Conservation (phyloP, 2,797 vertebrate genomes). For the Spinus olivaceus region DNA sequence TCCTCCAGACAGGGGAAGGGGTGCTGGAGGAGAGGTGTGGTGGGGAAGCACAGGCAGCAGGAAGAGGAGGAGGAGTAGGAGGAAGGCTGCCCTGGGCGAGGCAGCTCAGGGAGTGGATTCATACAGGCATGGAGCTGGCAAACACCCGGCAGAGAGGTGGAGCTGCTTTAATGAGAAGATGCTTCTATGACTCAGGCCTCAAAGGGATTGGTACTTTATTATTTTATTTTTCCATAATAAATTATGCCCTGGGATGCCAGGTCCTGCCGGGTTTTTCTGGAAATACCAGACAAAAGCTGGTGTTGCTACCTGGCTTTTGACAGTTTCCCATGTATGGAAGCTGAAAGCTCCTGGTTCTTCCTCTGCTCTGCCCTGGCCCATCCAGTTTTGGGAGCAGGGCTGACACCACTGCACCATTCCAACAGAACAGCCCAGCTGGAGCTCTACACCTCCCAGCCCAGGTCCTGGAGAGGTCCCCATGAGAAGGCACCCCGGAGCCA, state of each 20-base stretch:
- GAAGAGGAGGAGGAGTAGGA: background rate
- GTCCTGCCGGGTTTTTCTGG: slow-evolving; percentile 68
- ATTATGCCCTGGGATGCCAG: slow-evolving; percentile 71
- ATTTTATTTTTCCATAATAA: slow-evolving; percentile 79
- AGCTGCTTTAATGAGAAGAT: slow-evolving; percentile 74
- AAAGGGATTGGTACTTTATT: slow-evolving; percentile 75
- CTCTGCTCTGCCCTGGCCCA: background rate
- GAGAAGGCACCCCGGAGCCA: background rate
- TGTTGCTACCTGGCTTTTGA: slow-evolving; percentile 59
- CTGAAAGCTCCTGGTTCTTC: slow-evolving; percentile 13
- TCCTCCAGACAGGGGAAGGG: background rate
- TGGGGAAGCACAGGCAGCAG: background rate
- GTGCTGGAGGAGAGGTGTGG: background rate
- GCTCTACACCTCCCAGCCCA: background rate
- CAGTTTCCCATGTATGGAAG: slow-evolving; percentile 56
- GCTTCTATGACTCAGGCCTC: slow-evolving; percentile 74
- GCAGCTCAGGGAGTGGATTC: slow-evolving; percentile 18
- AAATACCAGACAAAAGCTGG: slow-evolving; percentile 66
- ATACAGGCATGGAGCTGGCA: slow-evolving; percentile 33
- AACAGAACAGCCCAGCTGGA: background rate
- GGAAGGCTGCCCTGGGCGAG: slow-evolving; percentile 7
- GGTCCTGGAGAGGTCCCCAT: background rate
- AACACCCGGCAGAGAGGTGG: slow-evolving; percentile 60
- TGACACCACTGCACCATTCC: background rate
- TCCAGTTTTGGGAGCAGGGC: background rate